These are phyloP conservation scores for Sinonovacula constricta DNA, from an alignment of 1,140 invertebrate species.

Conservation along the genomic window DNA sequence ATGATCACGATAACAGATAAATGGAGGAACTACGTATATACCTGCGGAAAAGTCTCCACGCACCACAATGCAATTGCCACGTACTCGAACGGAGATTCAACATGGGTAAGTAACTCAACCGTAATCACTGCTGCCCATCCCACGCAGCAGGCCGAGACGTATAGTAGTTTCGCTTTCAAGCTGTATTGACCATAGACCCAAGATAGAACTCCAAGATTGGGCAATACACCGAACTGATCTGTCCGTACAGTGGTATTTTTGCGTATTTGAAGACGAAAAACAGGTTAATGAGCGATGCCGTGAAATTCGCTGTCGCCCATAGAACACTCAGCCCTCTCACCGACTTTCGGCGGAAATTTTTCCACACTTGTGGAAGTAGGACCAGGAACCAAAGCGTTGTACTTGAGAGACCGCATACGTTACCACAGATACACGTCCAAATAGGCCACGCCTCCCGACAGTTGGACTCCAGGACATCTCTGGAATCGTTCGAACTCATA, in stretches of 20 bases:
- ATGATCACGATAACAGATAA: no score
- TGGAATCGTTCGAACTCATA: neutral
- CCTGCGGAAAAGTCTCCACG: slow-evolving; percentile 68
- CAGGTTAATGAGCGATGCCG: slow-evolving; percentile 63
- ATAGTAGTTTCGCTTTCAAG: slow-evolving; percentile 42
- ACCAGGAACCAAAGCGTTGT: slow-evolving; percentile 65
- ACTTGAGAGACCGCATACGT: slow-evolving; percentile 61
- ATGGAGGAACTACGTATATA: no score
- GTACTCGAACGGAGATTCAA: slow-evolving; percentile 58
- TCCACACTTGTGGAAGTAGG: slow-evolving; percentile 63
- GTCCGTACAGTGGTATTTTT: slow-evolving; percentile 57
- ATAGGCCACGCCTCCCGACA: slow-evolving; percentile 58
- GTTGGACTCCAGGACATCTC: slow-evolving; percentile 49
- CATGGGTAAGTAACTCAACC: slow-evolving; percentile 47
- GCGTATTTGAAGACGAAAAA: slow-evolving; percentile 64
- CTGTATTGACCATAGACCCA: slow-evolving; percentile 53
- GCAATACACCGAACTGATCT: slow-evolving; percentile 57
- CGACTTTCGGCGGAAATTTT: slow-evolving; percentile 65
- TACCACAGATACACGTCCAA: slow-evolving; percentile 58
- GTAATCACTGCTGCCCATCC: slow-evolving; percentile 51
- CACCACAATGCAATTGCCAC: slow-evolving; percentile 64
- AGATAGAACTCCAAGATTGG: slow-evolving; percentile 62
- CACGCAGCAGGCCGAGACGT: slow-evolving; percentile 33
- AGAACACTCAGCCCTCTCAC: slow-evolving; percentile 58
- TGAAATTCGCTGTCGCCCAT: slow-evolving; percentile 65